Conservation (phyloP, 1,140 invertebrate genomes). For the Pollicipes pollicipes region DNA sequence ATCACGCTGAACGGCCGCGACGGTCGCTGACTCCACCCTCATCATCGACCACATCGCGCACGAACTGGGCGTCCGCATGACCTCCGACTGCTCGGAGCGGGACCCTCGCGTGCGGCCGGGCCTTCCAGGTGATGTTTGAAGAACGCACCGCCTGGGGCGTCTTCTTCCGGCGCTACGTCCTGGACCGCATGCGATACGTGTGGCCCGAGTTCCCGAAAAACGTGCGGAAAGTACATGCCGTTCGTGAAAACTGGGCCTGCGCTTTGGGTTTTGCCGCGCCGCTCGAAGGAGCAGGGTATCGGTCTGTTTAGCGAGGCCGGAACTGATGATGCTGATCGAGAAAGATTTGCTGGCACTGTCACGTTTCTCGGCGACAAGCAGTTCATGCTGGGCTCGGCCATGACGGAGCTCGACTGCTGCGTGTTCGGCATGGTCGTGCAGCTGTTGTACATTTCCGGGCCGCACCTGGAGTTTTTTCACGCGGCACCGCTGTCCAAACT, state of each 20-base stretch:
- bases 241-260: background rate
- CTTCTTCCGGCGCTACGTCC: background rate
- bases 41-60: conserved; percentile 22
- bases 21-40: conserved; percentile 30
- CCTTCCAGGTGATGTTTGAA: conserved; percentile 18
- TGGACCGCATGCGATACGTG: background rate
- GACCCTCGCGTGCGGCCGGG: conserved; percentile 11
- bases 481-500: conserved; percentile 17
- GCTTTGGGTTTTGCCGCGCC: background rate
- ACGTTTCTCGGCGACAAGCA: conserved; percentile 19
- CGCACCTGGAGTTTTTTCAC: background rate
- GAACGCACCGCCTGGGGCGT: conserved; percentile 16
- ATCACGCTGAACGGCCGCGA: conserved; percentile 28
- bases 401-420: conserved; percentile 27
- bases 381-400: conserved; percentile 27
- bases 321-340: conserved; percentile 6
- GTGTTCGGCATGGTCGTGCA: conserved; percentile 19
- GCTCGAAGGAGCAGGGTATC: conserved; percentile 10
- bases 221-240: background rate
- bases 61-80: background rate
- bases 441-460: conserved; percentile 8
- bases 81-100: conserved; percentile 3
- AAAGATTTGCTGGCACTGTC: conserved; percentile 12
- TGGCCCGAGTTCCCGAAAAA: background rate
- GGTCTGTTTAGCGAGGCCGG: conserved; percentile 7